Percentiles rank a stretch among this genome's conserved stretches.
Evolutionary conservation across 2,797 vertebrate species (phyloP).

Genomic region (Enteromius viviparus): DNA sequence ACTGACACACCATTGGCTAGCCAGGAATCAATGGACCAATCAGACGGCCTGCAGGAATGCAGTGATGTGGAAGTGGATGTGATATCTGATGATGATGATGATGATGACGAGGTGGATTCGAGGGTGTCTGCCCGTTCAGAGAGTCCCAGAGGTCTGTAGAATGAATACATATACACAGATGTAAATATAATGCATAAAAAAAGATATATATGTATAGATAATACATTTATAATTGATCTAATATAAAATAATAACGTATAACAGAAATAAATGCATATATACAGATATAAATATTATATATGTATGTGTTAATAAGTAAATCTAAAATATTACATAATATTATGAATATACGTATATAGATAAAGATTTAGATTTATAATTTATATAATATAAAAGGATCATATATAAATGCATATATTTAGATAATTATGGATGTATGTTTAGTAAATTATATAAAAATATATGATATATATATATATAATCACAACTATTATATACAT

Average conservation of each 20-base stretch:
- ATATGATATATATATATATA: too few species aligned
- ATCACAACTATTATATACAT: too few species aligned
- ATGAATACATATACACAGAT: not conserved
- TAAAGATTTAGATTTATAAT: not conserved
- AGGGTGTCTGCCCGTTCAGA: constrained; percentile 66
- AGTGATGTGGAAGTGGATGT: constrained; percentile 73
- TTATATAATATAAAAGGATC: not conserved
- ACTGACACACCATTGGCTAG: constrained; percentile 38
- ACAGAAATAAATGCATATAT: not conserved
- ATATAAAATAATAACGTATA: not conserved
- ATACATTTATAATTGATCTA: not conserved
- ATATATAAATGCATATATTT: not conserved
- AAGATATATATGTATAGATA: not conserved
- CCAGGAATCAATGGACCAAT: constrained; percentile 61
- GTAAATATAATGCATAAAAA: not conserved
- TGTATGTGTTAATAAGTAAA: not conserved
- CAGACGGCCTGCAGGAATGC: constrained; percentile 65
- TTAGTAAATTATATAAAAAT: not conserved
- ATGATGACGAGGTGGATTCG: constrained; percentile 60
- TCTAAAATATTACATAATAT: not conserved
- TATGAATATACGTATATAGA: not conserved
- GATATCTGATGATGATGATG: constrained; percentile 70
- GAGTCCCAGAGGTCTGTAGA: constrained; percentile 68
- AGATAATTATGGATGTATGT: not conserved
- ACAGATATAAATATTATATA: not conserved